phyloP scores from a whole-genome alignment of 2,113 vertebrate species.

The Burhinus bistriatus region DNA sequence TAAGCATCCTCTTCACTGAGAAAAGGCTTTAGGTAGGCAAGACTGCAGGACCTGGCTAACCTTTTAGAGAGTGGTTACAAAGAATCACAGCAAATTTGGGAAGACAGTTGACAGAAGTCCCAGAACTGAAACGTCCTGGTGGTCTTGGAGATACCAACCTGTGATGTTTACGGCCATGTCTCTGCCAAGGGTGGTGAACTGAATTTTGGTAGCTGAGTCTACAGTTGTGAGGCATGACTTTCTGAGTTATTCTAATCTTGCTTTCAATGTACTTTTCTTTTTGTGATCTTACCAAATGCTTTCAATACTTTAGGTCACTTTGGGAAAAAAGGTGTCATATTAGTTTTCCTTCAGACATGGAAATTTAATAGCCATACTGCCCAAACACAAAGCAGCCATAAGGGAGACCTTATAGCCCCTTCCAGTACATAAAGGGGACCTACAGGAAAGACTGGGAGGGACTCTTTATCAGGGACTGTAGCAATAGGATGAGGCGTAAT shows the following conservation, averaged over 20 bases:
- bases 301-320: neutral
- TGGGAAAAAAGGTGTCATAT: neutral
- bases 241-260: neutral
- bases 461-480: neutral
- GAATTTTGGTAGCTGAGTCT: neutral
- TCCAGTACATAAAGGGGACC: neutral
- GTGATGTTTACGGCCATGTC: neutral
- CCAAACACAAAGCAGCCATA: neutral
- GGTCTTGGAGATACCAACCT: neutral
- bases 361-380: neutral
- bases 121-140: neutral
- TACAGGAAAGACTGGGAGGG: neutral
- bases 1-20: neutral
- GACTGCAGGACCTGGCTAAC: neutral
- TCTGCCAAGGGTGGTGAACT: neutral
- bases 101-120: neutral
- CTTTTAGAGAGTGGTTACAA: neutral
- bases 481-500: neutral
- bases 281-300: neutral
- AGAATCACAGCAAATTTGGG: neutral
- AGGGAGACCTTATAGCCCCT: neutral
- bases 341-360: neutral
- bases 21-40: neutral
- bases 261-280: neutral
- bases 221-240: rapidly evolving